Conservation (phyloP, 2,888 invertebrate species). For the Ernsta delagoae region DNA sequence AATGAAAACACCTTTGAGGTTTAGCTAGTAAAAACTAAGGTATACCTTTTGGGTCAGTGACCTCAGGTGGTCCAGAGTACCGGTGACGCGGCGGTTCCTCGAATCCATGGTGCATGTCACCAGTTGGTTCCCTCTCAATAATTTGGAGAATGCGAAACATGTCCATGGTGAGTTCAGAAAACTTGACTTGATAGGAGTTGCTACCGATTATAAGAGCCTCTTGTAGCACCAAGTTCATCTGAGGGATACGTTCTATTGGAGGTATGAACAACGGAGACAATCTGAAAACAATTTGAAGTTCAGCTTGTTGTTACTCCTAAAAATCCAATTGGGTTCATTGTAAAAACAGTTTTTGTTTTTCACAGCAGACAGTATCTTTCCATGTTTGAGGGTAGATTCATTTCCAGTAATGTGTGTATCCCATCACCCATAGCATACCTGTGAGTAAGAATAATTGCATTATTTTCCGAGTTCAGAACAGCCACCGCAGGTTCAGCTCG, state of each 20-base stretch:
- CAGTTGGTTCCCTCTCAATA: conserved; percentile 95
- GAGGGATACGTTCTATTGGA: conserved; percentile 93
- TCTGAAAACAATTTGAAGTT: conserved; percentile 73
- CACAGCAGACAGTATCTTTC: too few species aligned
- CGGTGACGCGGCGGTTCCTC: conserved; percentile 77
- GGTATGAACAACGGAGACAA: conserved; percentile 93
- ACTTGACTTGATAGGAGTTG: conserved; percentile 97
- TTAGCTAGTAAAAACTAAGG: too few species aligned
- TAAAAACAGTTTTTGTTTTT: too few species aligned
- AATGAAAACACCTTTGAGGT: too few species aligned
- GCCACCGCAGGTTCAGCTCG: conserved; percentile 96
- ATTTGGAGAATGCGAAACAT: conserved; percentile 99
- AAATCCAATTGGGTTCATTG: too few species aligned
- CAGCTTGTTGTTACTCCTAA: too few species aligned
- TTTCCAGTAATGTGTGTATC: too few species aligned
- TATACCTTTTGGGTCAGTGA: conserved; percentile 23
- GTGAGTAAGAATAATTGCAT: conserved; percentile 91
- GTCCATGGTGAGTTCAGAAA: conserved; percentile 98
- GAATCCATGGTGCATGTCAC: conserved; percentile 89
- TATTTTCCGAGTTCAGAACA: conserved; percentile 94
- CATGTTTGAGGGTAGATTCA: too few species aligned
- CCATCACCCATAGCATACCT: too few species aligned
- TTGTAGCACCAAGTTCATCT: conserved; percentile 94
- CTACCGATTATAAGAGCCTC: conserved; percentile 98
- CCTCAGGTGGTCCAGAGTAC: conserved; percentile 54